These are phyloP conservation scores for Pseudomyrmex flavicornis DNA, from an alignment of 1,140 invertebrate genomes.

Conservation along the genomic window DNA sequence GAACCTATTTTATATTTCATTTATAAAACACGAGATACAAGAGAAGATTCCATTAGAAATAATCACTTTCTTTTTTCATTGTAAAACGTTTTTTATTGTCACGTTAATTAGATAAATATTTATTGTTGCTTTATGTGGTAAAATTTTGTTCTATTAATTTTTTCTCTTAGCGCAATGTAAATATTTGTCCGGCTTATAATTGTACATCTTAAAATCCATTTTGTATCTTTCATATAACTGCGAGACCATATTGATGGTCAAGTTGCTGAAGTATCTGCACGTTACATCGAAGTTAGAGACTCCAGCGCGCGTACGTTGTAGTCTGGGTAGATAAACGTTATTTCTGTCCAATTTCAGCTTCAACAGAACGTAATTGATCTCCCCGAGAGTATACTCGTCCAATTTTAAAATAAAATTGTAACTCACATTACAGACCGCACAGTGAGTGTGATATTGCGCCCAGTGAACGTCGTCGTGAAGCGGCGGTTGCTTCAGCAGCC, in stretches of 20 bases:
- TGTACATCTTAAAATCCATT: slow-evolving; percentile 83
- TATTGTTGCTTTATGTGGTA: neutral
- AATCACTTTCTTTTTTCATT: neutral
- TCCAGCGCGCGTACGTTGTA: slow-evolving; percentile 74
- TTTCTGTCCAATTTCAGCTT: slow-evolving; percentile 73
- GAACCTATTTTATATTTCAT: no score
- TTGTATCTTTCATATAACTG: slow-evolving; percentile 80
- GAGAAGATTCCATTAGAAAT: no score
- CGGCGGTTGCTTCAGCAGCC: slow-evolving; percentile 77
- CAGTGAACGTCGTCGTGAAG: slow-evolving; percentile 82
- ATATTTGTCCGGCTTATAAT: slow-evolving; percentile 78
- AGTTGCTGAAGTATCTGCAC: slow-evolving; percentile 80
- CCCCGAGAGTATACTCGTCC: slow-evolving; percentile 75
- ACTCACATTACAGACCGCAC: slow-evolving; percentile 78
- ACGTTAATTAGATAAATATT: neutral
- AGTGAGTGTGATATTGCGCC: slow-evolving; percentile 80
- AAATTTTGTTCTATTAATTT: slow-evolving; percentile 11
- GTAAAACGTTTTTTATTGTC: neutral
- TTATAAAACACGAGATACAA: no score
- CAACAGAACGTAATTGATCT: slow-evolving; percentile 77
- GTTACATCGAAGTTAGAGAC: slow-evolving; percentile 75
- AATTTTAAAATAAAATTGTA: slow-evolving; percentile 82
- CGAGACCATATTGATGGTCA: slow-evolving; percentile 74
- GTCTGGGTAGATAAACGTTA: slow-evolving; percentile 69
- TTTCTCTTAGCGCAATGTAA: slow-evolving; percentile 71